Evolutionary conservation across 2,113 vertebrate genomes (phyloP).

Genomic region (Lepus timidus): DNA sequence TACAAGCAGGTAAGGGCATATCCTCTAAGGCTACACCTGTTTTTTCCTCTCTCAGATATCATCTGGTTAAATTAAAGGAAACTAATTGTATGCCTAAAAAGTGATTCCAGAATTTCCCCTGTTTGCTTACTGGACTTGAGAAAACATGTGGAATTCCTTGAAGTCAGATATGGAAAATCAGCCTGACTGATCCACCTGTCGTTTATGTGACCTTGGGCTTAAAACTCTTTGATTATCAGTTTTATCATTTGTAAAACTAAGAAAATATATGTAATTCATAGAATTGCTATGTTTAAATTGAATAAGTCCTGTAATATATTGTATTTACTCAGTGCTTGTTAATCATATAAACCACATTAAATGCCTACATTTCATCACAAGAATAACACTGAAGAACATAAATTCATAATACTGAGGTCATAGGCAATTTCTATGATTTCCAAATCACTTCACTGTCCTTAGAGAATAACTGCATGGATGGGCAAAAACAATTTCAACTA

Average conservation of each 20-base stretch:
- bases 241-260: slow-evolving; percentile 18
- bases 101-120: background rate
- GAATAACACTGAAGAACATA: background rate
- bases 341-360: background rate
- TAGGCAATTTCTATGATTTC: background rate
- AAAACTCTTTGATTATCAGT: background rate
- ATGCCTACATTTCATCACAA: background rate
- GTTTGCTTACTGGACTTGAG: background rate
- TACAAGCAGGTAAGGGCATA: background rate
- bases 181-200: background rate
- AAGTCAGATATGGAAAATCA: background rate
- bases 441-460: background rate
- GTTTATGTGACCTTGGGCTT: background rate
- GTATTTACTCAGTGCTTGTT: background rate
- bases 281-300: slow-evolving; percentile 9
- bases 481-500: background rate
- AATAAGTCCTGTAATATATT: background rate
- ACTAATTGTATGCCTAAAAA: background rate
- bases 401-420: background rate
- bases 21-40: background rate
- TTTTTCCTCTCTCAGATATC: background rate
- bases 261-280: background rate
- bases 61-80: background rate
- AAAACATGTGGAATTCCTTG: background rate
- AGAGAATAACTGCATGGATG: background rate